Evolutionary conservation across 2,797 vertebrate species (phyloP), one percentile per base, ranked within the genome.

Genomic region (Cyprinodon diabolis): DNA sequence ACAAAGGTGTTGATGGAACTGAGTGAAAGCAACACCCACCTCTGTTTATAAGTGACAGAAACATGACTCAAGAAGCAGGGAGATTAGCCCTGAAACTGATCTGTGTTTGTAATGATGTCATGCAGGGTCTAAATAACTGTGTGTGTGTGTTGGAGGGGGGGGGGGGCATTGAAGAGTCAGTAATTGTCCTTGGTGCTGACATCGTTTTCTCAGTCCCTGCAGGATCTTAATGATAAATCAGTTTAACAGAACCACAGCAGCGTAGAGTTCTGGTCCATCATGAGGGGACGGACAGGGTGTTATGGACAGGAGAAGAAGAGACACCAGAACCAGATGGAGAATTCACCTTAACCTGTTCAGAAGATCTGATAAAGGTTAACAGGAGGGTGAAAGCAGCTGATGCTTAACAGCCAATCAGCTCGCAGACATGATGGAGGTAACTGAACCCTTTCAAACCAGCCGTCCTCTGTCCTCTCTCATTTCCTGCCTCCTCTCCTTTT

Each of bases 21-120:
- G 25, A 58, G 25, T 6, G 14, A 30, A 13, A 15, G 6, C 8
- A 58, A 58, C 25, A 60, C 57, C 30, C 4, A 4, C 14, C 30
- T 37, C 17, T 23, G 1, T 37, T 54, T 57, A n/a, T 49, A 52
- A 51, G 49, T 49, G 73, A 62, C 51, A 57, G 73, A 75, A 75
- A 75, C 56, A 52, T 11, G 65, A 14, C 48, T 11, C 48, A 48
- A 1, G 0, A 23, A 1, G 63, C 37, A 23, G 35, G 9, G 62
- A 62, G n/a, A 1, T 0, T 48, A 75, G 14, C 66, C 57, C 35
- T 62, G 73, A 47, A 76, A 76, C 58, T 30, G 68, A 70, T 76
- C 68, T 13, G 25, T 23, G 58, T 49, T 70, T 47, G 13, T 10
- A 19, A 63, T 76, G 74, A 76, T 76, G 74, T 76, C 68, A 76